These are phyloP conservation scores for Disparrhopalites patrizii DNA, from an alignment of 2,888 invertebrate species.

Conservation along the genomic window DNA sequence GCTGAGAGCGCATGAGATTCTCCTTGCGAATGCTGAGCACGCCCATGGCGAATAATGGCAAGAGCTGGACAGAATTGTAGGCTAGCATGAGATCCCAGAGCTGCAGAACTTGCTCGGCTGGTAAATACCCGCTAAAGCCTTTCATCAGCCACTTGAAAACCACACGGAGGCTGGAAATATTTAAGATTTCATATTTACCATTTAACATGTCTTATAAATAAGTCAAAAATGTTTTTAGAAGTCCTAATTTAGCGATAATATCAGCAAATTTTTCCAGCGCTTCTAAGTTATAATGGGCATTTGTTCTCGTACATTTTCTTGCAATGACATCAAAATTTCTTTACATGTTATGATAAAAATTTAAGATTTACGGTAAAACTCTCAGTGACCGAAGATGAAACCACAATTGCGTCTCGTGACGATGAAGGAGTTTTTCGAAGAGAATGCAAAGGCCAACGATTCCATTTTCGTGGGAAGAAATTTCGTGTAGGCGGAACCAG, in stretches of 20 bases:
- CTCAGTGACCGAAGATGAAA: constrained; percentile 82
- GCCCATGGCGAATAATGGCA: constrained; percentile 78
- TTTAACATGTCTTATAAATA: neutral
- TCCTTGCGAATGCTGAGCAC: constrained; percentile 82
- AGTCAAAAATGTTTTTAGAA: neutral
- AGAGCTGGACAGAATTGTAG: constrained; percentile 84
- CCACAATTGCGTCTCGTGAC: constrained; percentile 85
- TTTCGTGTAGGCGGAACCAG: constrained; percentile 85
- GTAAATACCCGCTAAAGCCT: constrained; percentile 90
- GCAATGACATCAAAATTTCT: neutral
- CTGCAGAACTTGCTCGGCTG: constrained; percentile 83
- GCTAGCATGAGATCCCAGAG: constrained; percentile 91
- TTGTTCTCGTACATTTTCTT: no score
- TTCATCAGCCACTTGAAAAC: constrained; percentile 96
- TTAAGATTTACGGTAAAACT: constrained; percentile 85
- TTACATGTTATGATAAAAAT: neutral
- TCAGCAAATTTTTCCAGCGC: neutral
- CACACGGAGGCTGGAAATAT: constrained; percentile 67
- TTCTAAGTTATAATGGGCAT: no score
- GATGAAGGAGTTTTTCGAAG: constrained; percentile 84
- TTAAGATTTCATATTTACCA: neutral
- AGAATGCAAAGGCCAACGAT: constrained; percentile 83
- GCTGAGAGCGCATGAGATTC: constrained; percentile 64
- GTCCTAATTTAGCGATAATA: neutral
- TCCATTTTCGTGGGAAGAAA: constrained; percentile 89